Conservation (phyloP, 2,888 invertebrate species). For the Andricus curvator region DNA sequence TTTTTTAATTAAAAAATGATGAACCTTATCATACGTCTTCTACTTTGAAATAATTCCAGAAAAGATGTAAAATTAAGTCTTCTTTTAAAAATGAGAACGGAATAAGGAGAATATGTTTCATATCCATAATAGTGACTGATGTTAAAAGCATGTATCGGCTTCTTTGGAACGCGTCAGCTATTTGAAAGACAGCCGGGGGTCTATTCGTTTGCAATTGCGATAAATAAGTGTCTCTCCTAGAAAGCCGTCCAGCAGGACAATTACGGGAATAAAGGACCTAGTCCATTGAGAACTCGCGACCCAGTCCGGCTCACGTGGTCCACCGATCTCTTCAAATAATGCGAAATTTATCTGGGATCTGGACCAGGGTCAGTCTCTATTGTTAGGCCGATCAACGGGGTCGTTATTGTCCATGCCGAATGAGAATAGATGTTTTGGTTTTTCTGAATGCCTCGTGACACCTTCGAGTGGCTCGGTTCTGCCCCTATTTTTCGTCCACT, state of each 20-base stretch:
- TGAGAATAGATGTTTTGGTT: constrained; percentile 58
- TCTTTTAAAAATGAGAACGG: not conserved
- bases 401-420: constrained; percentile 53
- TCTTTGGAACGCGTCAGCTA: constrained; percentile 14
- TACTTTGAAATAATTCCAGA: no score
- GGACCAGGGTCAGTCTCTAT: constrained; percentile 51
- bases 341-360: constrained; percentile 59
- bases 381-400: constrained; percentile 57
- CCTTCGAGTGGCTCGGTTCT: constrained; percentile 54
- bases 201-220: constrained; percentile 48
- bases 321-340: constrained; percentile 53
- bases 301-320: not conserved
- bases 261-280: constrained; percentile 49
- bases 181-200: constrained; percentile 40
- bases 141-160: constrained; percentile 30
- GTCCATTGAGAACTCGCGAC: constrained; percentile 32
- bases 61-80: not conserved
- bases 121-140: not conserved
- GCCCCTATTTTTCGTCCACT: constrained; percentile 47
- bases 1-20: no score
- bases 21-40: no score
- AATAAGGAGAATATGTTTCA: constrained; percentile 11
- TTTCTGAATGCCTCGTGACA: constrained; percentile 57
- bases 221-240: constrained; percentile 48
- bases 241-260: constrained; percentile 45